Evolutionary conservation across 37 sponge, comb jelly and placozoan genomes (phyloP).

Genomic region (Cliona cf. orientalis): DNA sequence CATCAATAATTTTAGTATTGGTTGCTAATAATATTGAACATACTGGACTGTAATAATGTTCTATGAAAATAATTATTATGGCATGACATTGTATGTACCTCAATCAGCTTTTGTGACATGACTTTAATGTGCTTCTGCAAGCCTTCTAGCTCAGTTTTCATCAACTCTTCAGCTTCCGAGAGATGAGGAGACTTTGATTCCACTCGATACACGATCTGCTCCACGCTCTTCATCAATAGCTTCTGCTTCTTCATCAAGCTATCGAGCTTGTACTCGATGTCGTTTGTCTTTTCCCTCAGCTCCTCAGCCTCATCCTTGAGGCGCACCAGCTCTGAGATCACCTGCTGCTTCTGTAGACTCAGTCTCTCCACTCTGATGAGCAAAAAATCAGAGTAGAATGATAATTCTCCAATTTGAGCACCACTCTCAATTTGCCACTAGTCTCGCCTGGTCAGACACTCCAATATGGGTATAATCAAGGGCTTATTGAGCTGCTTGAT

Average conservation of each 20-base stretch:
- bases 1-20: too few species aligned
- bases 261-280: conserved; percentile 9
- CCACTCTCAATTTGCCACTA: neutral
- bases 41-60: neutral
- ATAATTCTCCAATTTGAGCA: neutral
- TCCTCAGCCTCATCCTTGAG: conserved; percentile 18
- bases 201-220: conserved; percentile 28
- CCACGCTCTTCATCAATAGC: conserved; percentile 15
- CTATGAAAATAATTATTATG: too few species aligned
- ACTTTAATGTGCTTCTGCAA: neutral
- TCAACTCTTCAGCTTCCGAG: conserved; percentile 56
- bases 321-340: neutral
- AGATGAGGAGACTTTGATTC: conserved; percentile 37
- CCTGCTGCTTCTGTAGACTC: conserved; percentile 17
- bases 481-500: too few species aligned
- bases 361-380: conserved; percentile 8
- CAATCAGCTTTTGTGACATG: neutral
- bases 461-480: too few species aligned
- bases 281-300: neutral
- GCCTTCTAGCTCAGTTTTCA: conserved; percentile 42
- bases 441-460: too few species aligned
- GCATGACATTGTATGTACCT: neutral
- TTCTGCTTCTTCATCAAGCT: neutral
- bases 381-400: neutral
- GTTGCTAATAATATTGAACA: neutral